Evolutionary conservation across 1,140 invertebrate genomes (phyloP).

Genomic region (Lordiphosa collinella): DNA sequence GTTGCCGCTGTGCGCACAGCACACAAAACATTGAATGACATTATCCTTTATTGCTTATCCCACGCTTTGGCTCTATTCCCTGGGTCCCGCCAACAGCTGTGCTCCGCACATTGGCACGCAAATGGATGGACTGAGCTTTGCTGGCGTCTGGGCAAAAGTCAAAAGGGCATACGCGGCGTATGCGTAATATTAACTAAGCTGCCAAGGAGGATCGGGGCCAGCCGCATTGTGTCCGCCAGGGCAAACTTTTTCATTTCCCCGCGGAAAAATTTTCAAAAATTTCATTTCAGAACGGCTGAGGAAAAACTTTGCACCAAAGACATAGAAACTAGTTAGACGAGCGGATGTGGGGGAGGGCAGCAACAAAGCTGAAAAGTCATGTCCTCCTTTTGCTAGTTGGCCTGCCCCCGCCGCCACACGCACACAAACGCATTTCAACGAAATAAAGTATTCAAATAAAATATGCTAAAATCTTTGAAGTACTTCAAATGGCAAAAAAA

Average conservation of each 20-base stretch:
- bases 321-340: slow-evolving; percentile 72
- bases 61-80: slow-evolving; percentile 37
- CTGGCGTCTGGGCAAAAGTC: slow-evolving; percentile 50
- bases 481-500: slow-evolving; percentile 70
- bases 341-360: slow-evolving; percentile 25
- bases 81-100: slow-evolving; percentile 42
- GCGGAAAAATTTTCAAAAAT: slow-evolving; percentile 78
- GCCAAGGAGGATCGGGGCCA: slow-evolving; percentile 1
- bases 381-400: slow-evolving; percentile 47
- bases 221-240: slow-evolving; percentile 72
- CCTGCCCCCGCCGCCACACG: background rate
- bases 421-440: slow-evolving; percentile 38
- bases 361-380: slow-evolving; percentile 71
- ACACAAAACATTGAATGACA: slow-evolving; percentile 77
- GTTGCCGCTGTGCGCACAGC: slow-evolving; percentile 39
- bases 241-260: slow-evolving; percentile 76
- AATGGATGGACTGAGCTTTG: slow-evolving; percentile 23
- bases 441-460: slow-evolving; percentile 79
- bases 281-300: slow-evolving; percentile 71
- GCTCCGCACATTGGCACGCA: slow-evolving; percentile 54
- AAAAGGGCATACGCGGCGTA: slow-evolving; percentile 71
- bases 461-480: slow-evolving; percentile 78
- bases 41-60: slow-evolving; percentile 79
- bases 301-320: slow-evolving; percentile 72
- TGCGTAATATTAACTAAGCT: slow-evolving; percentile 71